Evolutionary conservation across 2,797 vertebrate species (phyloP), one percentile per base, ranked within the genome.

Genomic region (Lutjanus campechanus): DNA sequence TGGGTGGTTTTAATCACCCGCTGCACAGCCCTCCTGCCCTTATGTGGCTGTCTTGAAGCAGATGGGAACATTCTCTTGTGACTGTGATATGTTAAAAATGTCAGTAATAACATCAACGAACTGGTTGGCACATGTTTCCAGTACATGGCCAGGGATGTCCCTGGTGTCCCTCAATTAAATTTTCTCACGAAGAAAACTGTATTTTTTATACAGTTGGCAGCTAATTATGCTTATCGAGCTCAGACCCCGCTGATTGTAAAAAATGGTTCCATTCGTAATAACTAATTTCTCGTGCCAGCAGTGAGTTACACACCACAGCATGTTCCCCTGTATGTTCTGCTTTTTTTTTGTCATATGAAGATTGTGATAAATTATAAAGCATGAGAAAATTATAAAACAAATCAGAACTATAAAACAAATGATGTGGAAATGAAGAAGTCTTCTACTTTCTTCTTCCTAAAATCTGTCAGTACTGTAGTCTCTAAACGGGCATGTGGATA

Each of bases 381-480:
- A 36, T 40, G 40, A 7, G 5, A 79, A 79, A 69, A 54, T 60
- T 19, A 50, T 69, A 62, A 80, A 66, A 82, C 25, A 49, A 1
- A 62, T 83, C 20, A 69, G 60, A n/a, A n/a, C n/a, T n/a, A n/a
- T n/a, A n/a, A n/a, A n/a, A 55, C n/a, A 54, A 55, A 77, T 53
- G 16, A 71, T 73, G 50, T 51, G 66, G 47, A 63, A 61, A 40
- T 75, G 40, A 8, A 51, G 47, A 76, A 41, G 43, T 59, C 4
- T 47, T 66, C 1, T 41, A 1, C 19, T 60, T 20, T 41, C 40
- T 40, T 72, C 40, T 64, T 19, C 19, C 36, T 64, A 40, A 56
- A 62, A 46, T 43, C 41, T 54, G 25, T 77, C 47, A 36, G 40
- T 40, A 36, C 29, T 36, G 29, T 36, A 20, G 60, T 54, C 61